Evolutionary conservation across 2,797 vertebrate genomes (phyloP), one percentile per base, ranked within the genome.

Genomic region (Apogon hyalosoma): DNA sequence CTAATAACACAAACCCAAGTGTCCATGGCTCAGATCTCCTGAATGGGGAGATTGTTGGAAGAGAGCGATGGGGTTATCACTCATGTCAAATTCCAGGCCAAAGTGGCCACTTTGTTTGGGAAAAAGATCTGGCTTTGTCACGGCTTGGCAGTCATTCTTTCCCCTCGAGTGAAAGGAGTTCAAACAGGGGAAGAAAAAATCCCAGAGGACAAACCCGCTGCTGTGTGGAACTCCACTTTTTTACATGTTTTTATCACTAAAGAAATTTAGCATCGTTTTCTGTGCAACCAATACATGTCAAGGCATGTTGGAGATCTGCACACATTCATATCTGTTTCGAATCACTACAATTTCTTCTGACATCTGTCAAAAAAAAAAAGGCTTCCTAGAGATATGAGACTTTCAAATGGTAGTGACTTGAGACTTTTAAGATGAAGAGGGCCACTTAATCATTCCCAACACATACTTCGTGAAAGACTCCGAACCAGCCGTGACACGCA

Each of bases 51-150:
- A 53, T 54, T 79, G 84, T 85, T 70, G 77, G 69, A 63, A 75
- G 71, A 79, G 82, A 82, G 77, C 61, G 33, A 64, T 8, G 54
- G 67, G 83, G 86, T 87, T 78, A 92, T 86, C 85, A 40, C 80
- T 88, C 85, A 75, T 88, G 90, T 91, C 90, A 88, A 90, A 93
- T 93, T 93, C 92, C 89, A 87, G 57, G 47, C 61, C 81, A 84
- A 84, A 93, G 91, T 92, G 92, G 88, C 85, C 90, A 89, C 90
- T 93, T 93, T 93, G 92, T 94, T 92, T 93, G 76, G 90, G 71
- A 64, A 93, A 87, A 77, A 81, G 88, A 91, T 90, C 91, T 85
- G 85, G 73, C 84, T 87, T 81, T 85, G 85, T 88, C 88, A 90
- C 62, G 81, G 80, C 82, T 68, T 86, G 82, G 74, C 77, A 82